Percentiles rank a stretch among this genome's conserved stretches.
These are phyloP conservation scores for Drosophila rellima DNA, from an alignment of 2,888 invertebrate species.

Conservation along the genomic window DNA sequence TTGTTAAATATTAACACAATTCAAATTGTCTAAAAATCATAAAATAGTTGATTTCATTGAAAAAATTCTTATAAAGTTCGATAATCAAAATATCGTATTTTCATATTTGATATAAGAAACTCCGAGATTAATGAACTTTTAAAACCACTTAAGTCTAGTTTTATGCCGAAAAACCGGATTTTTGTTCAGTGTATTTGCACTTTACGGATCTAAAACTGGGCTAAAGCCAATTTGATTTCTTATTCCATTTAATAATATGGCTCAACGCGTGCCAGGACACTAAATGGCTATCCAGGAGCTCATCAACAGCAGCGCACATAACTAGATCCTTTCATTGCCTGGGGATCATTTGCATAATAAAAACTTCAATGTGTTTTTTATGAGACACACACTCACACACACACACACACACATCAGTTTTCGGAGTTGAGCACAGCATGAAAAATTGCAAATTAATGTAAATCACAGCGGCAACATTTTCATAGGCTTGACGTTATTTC, in stretches of 20 bases:
- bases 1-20: too few relatives aligned
- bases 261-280: conserved; percentile 55
- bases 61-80: too few relatives aligned
- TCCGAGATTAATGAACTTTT: too few relatives aligned
- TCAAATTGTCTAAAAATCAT: too few relatives aligned
- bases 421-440: conserved; percentile 77
- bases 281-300: conserved; percentile 34
- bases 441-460: conserved; percentile 85
- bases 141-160: too few relatives aligned
- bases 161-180: too few relatives aligned
- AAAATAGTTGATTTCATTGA: too few relatives aligned
- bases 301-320: conserved; percentile 30
- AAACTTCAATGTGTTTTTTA: conserved; percentile 74
- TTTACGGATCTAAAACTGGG: conserved; percentile 50
- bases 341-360: conserved; percentile 82
- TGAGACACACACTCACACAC: conserved; percentile 40
- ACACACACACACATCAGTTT: conserved; percentile 62
- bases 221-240: conserved; percentile 32
- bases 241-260: conserved; percentile 34
- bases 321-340: conserved; percentile 68
- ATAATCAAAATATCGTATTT: too few relatives aligned
- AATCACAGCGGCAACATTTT: conserved; percentile 70
- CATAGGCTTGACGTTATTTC: conserved; percentile 64
- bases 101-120: too few relatives aligned
- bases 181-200: conserved; percentile 35